Percentiles rank a stretch among this genome's conserved stretches.
phyloP scores from a whole-genome alignment of 2,113 vertebrate genomes.

The Sciurus niger region DNA sequence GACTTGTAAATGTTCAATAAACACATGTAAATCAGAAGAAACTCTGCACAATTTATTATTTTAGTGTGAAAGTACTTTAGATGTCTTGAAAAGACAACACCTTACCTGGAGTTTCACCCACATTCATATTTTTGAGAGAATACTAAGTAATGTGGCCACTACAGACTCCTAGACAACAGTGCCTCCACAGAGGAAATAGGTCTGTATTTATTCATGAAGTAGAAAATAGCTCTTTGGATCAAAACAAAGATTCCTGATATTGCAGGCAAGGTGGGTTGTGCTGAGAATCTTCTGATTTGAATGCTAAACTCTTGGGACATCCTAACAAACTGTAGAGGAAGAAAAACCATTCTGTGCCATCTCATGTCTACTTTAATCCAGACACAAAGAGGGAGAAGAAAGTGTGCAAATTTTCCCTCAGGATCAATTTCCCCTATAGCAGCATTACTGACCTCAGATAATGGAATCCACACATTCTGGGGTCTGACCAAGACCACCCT shows the following conservation, averaged over 20 bases:
- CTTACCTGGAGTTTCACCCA: not conserved
- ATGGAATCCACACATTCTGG: not conserved
- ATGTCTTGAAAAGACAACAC: not conserved
- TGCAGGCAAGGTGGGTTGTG: not conserved
- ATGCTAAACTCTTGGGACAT: not conserved
- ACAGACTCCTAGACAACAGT: not conserved
- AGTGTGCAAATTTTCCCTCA: not conserved
- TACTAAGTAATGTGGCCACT: not conserved
- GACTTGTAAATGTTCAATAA: not conserved
- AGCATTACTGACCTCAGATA: not conserved
- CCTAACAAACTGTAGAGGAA: not conserved
- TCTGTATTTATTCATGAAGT: not conserved
- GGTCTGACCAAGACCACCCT: not conserved
- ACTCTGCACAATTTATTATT: not conserved
- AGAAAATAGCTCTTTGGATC: not conserved
- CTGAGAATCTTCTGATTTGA: slow-evolving; percentile 11
- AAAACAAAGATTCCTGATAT: not conserved
- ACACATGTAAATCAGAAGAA: not conserved
- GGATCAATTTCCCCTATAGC: not conserved
- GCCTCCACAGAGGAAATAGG: not conserved
- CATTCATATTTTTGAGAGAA: not conserved
- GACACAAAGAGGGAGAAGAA: not conserved
- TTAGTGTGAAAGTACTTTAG: not conserved
- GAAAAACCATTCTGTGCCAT: not conserved
- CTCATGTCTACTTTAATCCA: not conserved